These are phyloP conservation scores for Cinclus cinclus DNA, from an alignment of 2,113 vertebrate species.

Conservation along the genomic window DNA sequence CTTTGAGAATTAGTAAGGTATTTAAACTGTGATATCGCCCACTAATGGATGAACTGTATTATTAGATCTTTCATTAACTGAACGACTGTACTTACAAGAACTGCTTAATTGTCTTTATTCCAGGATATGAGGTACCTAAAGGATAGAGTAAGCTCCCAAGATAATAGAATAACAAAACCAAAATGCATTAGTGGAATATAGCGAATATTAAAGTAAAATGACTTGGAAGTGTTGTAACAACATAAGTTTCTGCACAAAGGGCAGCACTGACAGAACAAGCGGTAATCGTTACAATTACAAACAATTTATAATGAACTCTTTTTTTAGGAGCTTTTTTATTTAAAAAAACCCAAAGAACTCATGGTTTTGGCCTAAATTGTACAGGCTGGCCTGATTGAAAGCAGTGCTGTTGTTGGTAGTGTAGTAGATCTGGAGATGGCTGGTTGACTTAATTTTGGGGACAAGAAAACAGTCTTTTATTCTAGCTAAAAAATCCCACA, in stretches of 20 bases:
- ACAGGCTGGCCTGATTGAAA: neutral
- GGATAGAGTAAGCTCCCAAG: neutral
- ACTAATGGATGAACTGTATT: neutral
- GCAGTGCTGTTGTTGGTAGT: neutral
- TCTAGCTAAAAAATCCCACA: neutral
- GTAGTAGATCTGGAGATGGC: neutral
- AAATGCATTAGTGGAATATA: neutral
- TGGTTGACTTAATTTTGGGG: neutral
- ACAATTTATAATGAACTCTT: neutral
- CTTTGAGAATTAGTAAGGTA: neutral
- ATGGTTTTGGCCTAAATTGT: neutral
- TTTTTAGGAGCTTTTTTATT: neutral
- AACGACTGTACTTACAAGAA: neutral
- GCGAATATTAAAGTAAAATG: neutral
- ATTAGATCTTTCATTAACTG: conserved; percentile 18
- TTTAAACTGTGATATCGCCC: neutral
- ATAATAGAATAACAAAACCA: neutral
- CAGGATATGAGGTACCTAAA: neutral
- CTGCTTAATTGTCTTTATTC: neutral
- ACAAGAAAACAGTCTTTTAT: neutral
- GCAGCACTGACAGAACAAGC: neutral
- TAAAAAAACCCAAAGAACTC: neutral
- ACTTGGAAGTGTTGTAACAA: neutral
- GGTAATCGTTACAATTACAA: neutral
- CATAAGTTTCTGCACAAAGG: neutral